Evolutionary conservation across 1,140 invertebrate species (phyloP).

Genomic region (Holotrichia oblita): DNA sequence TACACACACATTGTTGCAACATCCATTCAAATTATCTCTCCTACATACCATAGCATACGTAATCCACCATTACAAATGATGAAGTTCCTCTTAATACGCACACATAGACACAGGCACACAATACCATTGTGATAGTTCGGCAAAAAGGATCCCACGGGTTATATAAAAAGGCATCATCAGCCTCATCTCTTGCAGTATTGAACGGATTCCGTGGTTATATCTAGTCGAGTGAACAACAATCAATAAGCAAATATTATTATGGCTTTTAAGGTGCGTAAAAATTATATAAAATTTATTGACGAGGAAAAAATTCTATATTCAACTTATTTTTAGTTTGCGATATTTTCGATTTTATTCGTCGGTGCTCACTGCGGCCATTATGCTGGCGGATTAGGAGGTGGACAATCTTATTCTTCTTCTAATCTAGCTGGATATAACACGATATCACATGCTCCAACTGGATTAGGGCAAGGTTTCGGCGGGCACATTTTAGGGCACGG

Average conservation of each 20-base stretch:
- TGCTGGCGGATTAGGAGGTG: neutral
- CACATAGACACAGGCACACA: neutral
- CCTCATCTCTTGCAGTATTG: neutral
- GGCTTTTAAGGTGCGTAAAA: neutral
- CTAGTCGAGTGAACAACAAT: neutral
- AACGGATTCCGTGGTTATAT: neutral
- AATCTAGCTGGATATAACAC: slow-evolving; percentile 14
- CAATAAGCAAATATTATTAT: too few relatives aligned
- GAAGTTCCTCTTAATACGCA: neutral
- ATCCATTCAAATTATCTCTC: slow-evolving; percentile 2
- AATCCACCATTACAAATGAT: slow-evolving; percentile 8
- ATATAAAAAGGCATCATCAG: neutral
- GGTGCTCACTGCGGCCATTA: neutral
- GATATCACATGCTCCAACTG: neutral
- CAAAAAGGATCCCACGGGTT: slow-evolving; percentile 3
- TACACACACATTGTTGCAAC: neutral
- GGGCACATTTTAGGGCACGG: neutral
- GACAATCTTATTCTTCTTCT: neutral
- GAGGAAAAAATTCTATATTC: neutral
- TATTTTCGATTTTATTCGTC: neutral
- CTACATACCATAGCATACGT: neutral
- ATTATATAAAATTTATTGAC: too few relatives aligned
- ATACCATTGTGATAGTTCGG: neutral
- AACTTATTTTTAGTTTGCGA: neutral
- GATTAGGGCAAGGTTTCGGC: slow-evolving; percentile 9